A percentile compares a stretch with the other conserved stretches of the same genome.
Conservation (phyloP, 2,888 invertebrate species). For the Orchestes rusci region DNA sequence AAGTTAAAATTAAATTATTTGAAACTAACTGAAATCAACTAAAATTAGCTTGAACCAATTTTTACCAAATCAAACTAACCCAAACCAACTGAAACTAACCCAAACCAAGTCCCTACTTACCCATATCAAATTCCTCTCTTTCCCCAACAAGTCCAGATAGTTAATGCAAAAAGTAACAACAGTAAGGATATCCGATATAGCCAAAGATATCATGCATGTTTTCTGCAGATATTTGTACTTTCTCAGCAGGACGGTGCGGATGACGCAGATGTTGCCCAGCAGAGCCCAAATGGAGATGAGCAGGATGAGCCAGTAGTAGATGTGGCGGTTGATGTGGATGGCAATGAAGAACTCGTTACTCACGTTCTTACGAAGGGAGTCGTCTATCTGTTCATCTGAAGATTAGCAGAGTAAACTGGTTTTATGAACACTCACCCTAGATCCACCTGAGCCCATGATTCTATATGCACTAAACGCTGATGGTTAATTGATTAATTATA, state of each 20-base stretch:
- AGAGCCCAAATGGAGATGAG: conserved; percentile 24
- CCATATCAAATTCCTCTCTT: conserved; percentile 36
- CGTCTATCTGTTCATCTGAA: conserved; percentile 10
- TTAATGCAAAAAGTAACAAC: conserved; percentile 35
- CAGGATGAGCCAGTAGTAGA: conserved; percentile 28
- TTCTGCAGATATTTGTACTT: conserved; percentile 49
- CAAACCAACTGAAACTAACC: conserved; percentile 18
- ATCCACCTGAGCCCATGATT: conserved; percentile 14
- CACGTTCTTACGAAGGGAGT: conserved; percentile 8
- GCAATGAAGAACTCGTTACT: conserved; percentile 10
- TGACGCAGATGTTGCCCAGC: conserved; percentile 29
- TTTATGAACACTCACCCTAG: conserved; percentile 12
- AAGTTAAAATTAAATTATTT: neutral
- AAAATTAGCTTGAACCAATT: conserved; percentile 2
- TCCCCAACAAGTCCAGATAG: conserved; percentile 37
- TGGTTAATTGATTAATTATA: conserved; percentile 18
- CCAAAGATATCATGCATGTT: conserved; percentile 46
- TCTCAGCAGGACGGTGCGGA: conserved; percentile 34
- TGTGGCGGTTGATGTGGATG: conserved; percentile 8
- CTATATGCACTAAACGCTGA: conserved; percentile 1
- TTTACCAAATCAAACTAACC: neutral
- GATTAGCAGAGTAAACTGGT: neutral
- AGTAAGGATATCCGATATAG: conserved; percentile 46
- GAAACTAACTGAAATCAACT: conserved; percentile 18
- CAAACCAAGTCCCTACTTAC: conserved; percentile 29